These are phyloP conservation scores for Syngnathus acus DNA, from an alignment of 2,797 vertebrate genomes.

Conservation along the genomic window DNA sequence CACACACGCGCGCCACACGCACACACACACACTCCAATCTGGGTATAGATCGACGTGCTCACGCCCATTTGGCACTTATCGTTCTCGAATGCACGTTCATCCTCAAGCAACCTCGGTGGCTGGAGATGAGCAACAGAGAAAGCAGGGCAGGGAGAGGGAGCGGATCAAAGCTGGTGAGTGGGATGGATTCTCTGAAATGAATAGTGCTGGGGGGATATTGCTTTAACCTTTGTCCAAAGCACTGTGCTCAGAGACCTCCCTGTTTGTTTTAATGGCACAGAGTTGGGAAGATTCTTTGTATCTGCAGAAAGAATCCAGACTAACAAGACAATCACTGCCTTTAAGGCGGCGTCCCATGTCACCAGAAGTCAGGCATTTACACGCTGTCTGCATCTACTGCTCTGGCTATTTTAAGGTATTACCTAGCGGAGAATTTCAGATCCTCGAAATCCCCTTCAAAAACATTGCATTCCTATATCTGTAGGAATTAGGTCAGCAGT, in stretches of 20 bases:
- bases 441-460: background rate
- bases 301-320: constrained; percentile 47
- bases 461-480: background rate
- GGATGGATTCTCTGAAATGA: constrained; percentile 68
- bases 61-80: constrained; percentile 28
- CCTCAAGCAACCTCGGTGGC: constrained; percentile 40
- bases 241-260: constrained; percentile 61
- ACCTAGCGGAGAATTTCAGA: background rate
- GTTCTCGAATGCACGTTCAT: constrained; percentile 20
- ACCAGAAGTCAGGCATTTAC: constrained; percentile 31
- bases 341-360: constrained; percentile 39
- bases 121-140: constrained; percentile 39
- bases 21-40: constrained; percentile 18
- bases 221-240: constrained; percentile 74
- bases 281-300: constrained; percentile 58
- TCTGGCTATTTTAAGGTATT: constrained; percentile 7
- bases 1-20: constrained; percentile 7
- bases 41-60: constrained; percentile 28
- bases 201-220: constrained; percentile 70
- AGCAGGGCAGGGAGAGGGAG: constrained; percentile 40
- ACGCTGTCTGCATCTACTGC: constrained; percentile 18
- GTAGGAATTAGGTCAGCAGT: background rate
- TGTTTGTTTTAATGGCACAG: constrained; percentile 72
- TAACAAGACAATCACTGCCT: constrained; percentile 38
- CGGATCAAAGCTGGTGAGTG: constrained; percentile 65